Conservation (phyloP, 1,140 invertebrate genomes). For the Lasioglossum albipes region DNA sequence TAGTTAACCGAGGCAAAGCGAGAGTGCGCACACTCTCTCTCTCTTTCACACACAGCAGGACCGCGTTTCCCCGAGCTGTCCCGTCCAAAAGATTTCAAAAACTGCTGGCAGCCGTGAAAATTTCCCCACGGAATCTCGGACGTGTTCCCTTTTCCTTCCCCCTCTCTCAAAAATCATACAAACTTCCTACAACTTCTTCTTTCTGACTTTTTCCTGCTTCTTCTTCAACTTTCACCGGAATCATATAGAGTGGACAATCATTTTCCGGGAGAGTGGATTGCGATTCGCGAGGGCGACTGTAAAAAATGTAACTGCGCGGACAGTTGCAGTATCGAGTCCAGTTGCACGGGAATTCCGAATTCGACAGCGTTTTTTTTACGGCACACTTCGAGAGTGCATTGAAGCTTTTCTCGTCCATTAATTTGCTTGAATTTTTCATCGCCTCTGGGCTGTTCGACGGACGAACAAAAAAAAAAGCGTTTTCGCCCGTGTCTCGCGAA, state of each 20-base stretch:
- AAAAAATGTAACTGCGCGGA: conserved; percentile 17
- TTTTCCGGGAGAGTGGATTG: background rate
- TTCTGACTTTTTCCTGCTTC: background rate
- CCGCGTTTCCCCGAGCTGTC: no score
- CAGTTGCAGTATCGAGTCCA: background rate
- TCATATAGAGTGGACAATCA: background rate
- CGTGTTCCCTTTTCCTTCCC: no score
- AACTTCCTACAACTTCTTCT: no score
- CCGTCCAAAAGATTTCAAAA: no score
- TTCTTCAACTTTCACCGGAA: no score
- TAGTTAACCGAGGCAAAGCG: no score
- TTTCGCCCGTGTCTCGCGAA: background rate
- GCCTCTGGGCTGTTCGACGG: background rate
- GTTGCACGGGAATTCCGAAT: background rate
- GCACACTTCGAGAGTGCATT: background rate
- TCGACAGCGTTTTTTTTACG: background rate
- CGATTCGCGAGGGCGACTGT: background rate
- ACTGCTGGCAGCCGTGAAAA: no score
- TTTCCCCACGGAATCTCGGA: no score
- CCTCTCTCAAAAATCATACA: no score
- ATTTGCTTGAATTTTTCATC: conserved; percentile 21
- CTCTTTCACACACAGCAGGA: no score
- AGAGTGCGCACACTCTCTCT: no score
- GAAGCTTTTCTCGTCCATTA: background rate
- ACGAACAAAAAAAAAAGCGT: background rate